phyloP scores from a whole-genome alignment of 2,113 vertebrate genomes.

The Salvator merianae region DNA sequence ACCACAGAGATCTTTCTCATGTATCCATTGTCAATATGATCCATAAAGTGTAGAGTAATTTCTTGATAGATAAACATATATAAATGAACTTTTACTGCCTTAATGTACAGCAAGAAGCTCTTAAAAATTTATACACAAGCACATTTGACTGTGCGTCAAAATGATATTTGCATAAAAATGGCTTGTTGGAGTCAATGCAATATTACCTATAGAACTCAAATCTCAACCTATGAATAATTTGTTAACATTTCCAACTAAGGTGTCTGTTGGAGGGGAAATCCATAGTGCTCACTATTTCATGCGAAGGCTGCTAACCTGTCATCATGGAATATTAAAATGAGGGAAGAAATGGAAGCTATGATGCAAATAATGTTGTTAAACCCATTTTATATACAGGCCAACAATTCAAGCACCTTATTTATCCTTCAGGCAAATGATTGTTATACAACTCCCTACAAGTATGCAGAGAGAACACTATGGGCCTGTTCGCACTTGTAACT shows the following conservation, averaged over 20 bases:
- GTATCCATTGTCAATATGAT: neutral
- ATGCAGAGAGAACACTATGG: neutral
- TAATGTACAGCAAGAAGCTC: neutral
- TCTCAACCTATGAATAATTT: neutral
- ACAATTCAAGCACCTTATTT: conserved; percentile 23
- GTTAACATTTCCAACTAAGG: neutral
- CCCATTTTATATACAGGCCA: neutral
- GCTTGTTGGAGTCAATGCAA: neutral
- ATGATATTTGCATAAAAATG: neutral
- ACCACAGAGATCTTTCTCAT: neutral
- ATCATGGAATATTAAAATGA: neutral
- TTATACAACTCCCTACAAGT: neutral
- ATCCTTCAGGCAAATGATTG: neutral
- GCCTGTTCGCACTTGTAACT: too few species aligned
- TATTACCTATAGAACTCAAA: neutral
- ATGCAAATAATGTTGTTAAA: conserved; percentile 13
- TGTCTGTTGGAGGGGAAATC: too few species aligned
- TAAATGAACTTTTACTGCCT: neutral
- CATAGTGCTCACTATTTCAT: neutral
- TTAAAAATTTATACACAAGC: too few species aligned
- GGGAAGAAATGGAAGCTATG: neutral
- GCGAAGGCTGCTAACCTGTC: neutral
- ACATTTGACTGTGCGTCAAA: neutral
- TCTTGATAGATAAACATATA: neutral
- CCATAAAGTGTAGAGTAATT: too few species aligned